A percentile compares a stretch with the other conserved stretches of the same genome.
Conservation (phyloP, 2,113 vertebrate species). For the Crypturellus undulatus region DNA sequence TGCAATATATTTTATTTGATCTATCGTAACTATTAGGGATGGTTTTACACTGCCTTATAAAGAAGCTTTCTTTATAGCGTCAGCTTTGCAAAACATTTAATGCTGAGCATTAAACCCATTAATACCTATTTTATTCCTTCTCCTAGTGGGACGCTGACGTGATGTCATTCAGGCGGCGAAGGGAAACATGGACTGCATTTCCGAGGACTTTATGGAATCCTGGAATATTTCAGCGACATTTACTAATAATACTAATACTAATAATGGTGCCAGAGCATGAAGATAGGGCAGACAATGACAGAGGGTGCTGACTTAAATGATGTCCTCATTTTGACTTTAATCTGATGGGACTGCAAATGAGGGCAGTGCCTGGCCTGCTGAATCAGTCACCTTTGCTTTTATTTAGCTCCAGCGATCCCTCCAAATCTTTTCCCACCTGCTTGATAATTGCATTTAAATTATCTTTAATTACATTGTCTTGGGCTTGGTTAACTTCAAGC, state of each 20-base stretch:
- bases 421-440: conserved; percentile 17
- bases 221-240: background rate
- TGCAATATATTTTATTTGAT: background rate
- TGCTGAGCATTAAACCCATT: background rate
- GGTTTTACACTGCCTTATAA: background rate
- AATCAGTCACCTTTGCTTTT: background rate
- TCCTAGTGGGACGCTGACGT: background rate
- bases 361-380: background rate
- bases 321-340: background rate
- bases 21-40: background rate
- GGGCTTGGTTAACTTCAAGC: conserved; percentile 34
- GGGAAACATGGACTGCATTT: background rate
- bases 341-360: background rate
- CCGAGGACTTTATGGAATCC: background rate
- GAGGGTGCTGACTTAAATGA: fast-evolving
- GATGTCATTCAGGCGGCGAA: background rate
- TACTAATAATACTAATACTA: background rate
- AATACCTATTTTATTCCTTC: background rate
- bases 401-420: background rate
- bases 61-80: background rate
- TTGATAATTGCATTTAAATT: conserved; percentile 46
- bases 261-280: background rate
- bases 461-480: conserved; percentile 38
- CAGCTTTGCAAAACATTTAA: background rate
- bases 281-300: background rate